Evolutionary conservation across 2,888 invertebrate genomes (phyloP).

Genomic region (Folsomia candida): DNA sequence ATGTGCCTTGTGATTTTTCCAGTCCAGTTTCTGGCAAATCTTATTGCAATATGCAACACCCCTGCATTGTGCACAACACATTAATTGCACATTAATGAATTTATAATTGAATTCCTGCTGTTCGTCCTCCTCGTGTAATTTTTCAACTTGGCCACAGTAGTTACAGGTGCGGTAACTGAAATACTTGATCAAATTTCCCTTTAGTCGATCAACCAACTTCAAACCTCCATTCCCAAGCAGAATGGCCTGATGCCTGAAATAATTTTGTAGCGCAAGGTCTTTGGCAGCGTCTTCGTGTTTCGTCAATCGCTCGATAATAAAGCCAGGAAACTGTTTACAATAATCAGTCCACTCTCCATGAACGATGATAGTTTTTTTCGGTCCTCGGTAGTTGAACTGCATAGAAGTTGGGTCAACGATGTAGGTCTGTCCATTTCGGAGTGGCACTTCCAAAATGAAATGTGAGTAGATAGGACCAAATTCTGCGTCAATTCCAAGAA

Average conservation of each 20-base stretch:
- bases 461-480: not conserved
- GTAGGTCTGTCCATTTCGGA: not conserved
- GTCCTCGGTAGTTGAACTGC: not conserved
- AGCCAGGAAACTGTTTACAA: not conserved
- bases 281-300: not conserved
- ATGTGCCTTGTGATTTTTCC: not conserved
- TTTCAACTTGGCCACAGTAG: not conserved
- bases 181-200: too few relatives aligned
- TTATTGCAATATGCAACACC: not conserved
- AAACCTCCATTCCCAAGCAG: too few relatives aligned
- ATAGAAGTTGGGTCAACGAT: constrained; percentile 1
- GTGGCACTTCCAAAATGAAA: not conserved
- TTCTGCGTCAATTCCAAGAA: too few relatives aligned
- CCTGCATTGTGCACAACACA: not conserved
- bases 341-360: not conserved
- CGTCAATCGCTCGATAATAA: not conserved
- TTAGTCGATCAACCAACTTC: too few relatives aligned
- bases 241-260: too few relatives aligned
- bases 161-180: too few relatives aligned
- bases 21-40: not conserved
- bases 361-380: not conserved
- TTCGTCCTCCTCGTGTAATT: not conserved
- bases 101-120: not conserved
- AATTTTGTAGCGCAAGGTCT: too few relatives aligned
- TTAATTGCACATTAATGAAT: not conserved